Conservation (phyloP, 2,888 invertebrate genomes). For the Chrysolina americana region DNA sequence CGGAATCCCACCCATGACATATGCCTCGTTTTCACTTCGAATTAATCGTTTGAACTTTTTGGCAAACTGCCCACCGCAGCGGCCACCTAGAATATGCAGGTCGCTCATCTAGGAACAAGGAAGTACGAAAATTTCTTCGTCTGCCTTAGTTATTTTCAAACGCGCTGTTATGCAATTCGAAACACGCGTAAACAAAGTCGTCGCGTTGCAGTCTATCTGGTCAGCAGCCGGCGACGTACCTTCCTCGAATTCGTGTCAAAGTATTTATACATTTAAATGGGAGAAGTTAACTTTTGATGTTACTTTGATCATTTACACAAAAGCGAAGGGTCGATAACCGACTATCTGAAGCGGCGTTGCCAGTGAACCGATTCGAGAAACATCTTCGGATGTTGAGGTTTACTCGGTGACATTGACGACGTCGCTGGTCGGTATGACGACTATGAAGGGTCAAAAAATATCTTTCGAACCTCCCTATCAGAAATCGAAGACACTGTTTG, state of each 20-base stretch:
- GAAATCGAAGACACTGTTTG: too few species aligned
- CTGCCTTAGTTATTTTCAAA: constrained; percentile 22
- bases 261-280: constrained; percentile 32
- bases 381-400: neutral
- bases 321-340: constrained; percentile 35
- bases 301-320: constrained; percentile 14
- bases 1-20: too few species aligned
- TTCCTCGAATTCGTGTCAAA: constrained; percentile 32
- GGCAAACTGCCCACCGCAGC: too few species aligned
- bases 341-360: constrained; percentile 26
- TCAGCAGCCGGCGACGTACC: neutral
- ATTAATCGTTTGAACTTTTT: too few species aligned
- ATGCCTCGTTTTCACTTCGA: too few species aligned
- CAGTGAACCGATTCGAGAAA: constrained; percentile 2
- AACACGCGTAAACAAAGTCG: constrained; percentile 19
- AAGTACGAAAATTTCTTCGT: neutral
- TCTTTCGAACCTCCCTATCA: too few species aligned
- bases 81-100: too few species aligned
- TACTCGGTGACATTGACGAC: too few species aligned
- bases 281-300: constrained; percentile 23
- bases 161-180: constrained; percentile 30
- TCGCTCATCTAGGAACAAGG: neutral
- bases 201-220: neutral
- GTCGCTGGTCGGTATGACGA: too few species aligned
- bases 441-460: too few species aligned